Evolutionary conservation across 2,113 vertebrate genomes (phyloP).

Genomic region (Azemiops feae): DNA sequence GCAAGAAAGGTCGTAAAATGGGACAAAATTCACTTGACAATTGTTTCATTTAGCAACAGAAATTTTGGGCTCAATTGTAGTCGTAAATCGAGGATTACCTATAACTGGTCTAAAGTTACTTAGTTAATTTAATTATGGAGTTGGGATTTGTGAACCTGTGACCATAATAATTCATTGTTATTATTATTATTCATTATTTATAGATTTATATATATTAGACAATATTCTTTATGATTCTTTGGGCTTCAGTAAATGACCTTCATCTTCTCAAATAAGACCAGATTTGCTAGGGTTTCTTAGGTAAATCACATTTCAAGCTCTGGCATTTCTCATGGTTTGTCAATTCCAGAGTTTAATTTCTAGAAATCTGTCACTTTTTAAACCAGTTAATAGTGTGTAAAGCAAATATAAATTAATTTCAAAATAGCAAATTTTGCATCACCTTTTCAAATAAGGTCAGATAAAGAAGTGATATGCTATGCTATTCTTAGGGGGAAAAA

Average conservation of each 20-base stretch:
- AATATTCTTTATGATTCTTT: not conserved
- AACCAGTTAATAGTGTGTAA: not conserved
- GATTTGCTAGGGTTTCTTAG: not conserved
- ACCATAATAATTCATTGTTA: no score
- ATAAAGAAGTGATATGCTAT: not conserved
- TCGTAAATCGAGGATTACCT: no score
- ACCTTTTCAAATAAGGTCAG: not conserved
- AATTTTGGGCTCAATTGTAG: no score
- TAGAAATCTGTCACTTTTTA: conserved; percentile 17
- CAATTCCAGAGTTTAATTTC: conserved; percentile 2
- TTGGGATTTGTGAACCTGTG: not conserved
- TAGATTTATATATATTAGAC: not conserved
- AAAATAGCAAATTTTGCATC: not conserved
- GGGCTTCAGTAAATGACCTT: not conserved
- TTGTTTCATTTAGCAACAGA: no score
- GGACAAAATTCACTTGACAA: no score
- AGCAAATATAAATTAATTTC: conserved; percentile 11
- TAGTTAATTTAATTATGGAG: not conserved
- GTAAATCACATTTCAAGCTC: not conserved
- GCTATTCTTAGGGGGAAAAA: not conserved
- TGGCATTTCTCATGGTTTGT: not conserved
- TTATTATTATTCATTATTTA: no score
- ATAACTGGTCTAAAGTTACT: not conserved
- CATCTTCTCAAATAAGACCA: not conserved
- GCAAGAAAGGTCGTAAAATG: no score